Conservation (phyloP, 2,888 invertebrate genomes). For the Ctena decussata region DNA sequence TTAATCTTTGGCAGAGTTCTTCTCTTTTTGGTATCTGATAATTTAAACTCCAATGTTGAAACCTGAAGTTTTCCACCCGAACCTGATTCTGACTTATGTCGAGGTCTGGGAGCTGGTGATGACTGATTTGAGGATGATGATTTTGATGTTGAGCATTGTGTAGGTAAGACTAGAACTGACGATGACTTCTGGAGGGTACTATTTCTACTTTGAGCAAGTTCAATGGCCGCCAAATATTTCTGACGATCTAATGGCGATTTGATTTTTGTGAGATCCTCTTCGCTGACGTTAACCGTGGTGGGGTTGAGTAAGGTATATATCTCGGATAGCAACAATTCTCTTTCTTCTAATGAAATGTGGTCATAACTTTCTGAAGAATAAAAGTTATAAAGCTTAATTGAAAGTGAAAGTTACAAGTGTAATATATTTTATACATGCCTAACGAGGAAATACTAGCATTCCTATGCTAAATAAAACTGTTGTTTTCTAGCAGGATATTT, state of each 20-base stretch:
- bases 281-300: constrained; percentile 51
- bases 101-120: constrained; percentile 64
- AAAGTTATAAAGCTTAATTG: too few species aligned
- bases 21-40: constrained; percentile 50
- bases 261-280: constrained; percentile 63
- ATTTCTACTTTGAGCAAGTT: constrained; percentile 63
- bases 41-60: background rate
- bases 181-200: constrained; percentile 43
- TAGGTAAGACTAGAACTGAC: constrained; percentile 57
- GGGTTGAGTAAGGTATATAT: constrained; percentile 71
- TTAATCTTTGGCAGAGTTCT: constrained; percentile 56
- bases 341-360: constrained; percentile 66
- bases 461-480: too few species aligned
- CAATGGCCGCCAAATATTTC: constrained; percentile 73
- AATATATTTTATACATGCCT: too few species aligned
- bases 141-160: constrained; percentile 45
- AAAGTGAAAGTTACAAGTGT: too few species aligned
- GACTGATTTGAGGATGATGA: constrained; percentile 56
- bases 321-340: constrained; percentile 71
- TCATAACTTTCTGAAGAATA: constrained; percentile 69
- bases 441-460: too few species aligned
- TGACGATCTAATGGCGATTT: constrained; percentile 66
- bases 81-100: constrained; percentile 71
- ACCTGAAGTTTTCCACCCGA: constrained; percentile 1
- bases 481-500: too few species aligned